Evolutionary conservation across 2,113 vertebrate genomes (phyloP).

Genomic region (Deroptyus accipitrinus): DNA sequence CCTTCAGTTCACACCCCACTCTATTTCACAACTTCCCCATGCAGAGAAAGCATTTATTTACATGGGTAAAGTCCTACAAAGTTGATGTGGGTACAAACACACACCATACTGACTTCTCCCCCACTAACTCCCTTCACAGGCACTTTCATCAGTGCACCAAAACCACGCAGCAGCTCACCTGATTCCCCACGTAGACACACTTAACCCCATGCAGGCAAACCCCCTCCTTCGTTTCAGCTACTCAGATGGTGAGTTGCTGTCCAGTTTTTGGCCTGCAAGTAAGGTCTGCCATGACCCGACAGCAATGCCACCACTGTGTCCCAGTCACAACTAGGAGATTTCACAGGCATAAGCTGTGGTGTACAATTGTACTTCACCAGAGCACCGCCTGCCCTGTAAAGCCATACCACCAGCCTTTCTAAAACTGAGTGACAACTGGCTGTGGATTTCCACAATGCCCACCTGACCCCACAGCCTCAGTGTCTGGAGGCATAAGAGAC

Average conservation of each 20-base stretch:
- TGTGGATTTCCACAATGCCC: background rate
- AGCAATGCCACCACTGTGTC: fast-evolving
- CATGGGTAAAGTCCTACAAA: background rate
- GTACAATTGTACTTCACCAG: fast-evolving
- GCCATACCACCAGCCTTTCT: too few relatives aligned
- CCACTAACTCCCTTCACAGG: background rate
- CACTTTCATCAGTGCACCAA: background rate
- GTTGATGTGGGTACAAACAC: background rate
- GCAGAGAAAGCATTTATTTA: background rate
- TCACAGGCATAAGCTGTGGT: fast-evolving
- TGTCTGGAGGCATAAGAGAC: fast-evolving
- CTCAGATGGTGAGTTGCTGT: background rate
- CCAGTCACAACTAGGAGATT: background rate
- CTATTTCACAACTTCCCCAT: background rate
- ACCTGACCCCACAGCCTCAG: background rate
- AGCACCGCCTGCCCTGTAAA: too few relatives aligned
- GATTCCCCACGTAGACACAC: fast-evolving
- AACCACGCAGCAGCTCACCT: fast-evolving
- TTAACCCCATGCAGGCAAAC: background rate
- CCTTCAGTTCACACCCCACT: background rate
- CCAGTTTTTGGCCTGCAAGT: background rate
- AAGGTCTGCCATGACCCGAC: background rate
- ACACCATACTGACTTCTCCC: background rate
- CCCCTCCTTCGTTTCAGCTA: background rate
- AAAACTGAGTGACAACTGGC: background rate